Evolutionary conservation across 2,113 vertebrate species (phyloP).

Genomic region (Strigops habroptila): DNA sequence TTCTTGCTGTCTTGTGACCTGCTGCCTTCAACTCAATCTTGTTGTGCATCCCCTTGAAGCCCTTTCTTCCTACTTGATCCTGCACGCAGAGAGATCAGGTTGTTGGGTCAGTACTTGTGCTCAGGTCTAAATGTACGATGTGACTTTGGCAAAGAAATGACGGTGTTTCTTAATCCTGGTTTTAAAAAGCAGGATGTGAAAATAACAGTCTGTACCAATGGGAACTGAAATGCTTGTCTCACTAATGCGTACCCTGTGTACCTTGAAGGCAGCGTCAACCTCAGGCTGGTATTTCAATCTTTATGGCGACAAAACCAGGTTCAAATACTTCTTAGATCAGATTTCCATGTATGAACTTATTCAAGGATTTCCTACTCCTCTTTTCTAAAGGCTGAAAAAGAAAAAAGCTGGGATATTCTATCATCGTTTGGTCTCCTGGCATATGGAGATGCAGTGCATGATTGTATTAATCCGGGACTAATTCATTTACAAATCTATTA

Average conservation of each 20-base stretch:
- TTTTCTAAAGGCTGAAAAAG: not conserved
- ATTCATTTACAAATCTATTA: conserved; percentile 44
- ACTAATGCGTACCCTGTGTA: not conserved
- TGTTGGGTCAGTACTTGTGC: not conserved
- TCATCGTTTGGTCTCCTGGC: not conserved
- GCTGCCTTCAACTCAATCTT: not conserved
- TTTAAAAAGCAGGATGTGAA: not conserved
- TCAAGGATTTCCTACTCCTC: not conserved
- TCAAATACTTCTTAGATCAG: not conserved
- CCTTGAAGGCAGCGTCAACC: not conserved
- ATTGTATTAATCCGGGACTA: conserved; percentile 36
- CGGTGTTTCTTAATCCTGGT: not conserved
- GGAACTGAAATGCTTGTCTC: not conserved
- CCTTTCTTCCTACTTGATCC: not conserved
- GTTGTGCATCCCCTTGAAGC: not conserved
- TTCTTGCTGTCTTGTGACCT: not conserved
- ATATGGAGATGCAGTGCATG: conserved; percentile 18
- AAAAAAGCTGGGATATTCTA: not conserved
- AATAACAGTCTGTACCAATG: not conserved
- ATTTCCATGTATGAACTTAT: not conserved
- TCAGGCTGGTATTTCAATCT: not conserved
- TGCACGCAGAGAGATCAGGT: not conserved
- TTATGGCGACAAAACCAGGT: not conserved
- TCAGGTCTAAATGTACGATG: not conserved
- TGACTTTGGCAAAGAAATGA: not conserved